A percentile compares a stretch with the other conserved stretches of the same genome.
Evolutionary conservation across 2,113 vertebrate species (phyloP).

Genomic region (Epinephelus fuscoguttatus): DNA sequence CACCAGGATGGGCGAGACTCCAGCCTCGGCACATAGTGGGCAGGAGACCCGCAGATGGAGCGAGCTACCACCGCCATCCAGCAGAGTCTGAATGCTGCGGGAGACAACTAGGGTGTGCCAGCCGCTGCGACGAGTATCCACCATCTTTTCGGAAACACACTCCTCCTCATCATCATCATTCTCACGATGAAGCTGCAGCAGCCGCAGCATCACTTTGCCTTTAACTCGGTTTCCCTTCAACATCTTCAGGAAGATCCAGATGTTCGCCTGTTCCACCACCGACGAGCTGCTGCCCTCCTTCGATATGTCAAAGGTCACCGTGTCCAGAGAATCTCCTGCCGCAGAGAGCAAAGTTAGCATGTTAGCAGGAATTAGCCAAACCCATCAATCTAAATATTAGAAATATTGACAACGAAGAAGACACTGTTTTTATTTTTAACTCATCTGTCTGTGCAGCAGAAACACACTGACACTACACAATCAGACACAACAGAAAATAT

Average conservation of each 20-base stretch:
- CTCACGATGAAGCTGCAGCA: constrained; percentile 82
- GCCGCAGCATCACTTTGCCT: constrained; percentile 90
- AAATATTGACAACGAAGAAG: no score
- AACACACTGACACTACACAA: no score
- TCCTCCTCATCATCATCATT: constrained; percentile 63
- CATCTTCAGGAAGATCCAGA: constrained; percentile 95
- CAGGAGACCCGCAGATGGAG: constrained; percentile 90
- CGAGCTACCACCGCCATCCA: constrained; percentile 84
- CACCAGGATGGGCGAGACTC: constrained; percentile 85
- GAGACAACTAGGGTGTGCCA: constrained; percentile 92
- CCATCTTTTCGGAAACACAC: constrained; percentile 90
- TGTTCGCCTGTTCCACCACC: constrained; percentile 91
- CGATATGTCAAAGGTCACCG: constrained; percentile 93
- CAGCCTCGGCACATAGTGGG: constrained; percentile 89
- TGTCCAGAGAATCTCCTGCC: constrained; percentile 82
- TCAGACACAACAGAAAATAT: no score
- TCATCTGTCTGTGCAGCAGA: no score
- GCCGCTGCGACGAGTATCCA: constrained; percentile 92
- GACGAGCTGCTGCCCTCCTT: constrained; percentile 88
- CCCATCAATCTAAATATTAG: background rate
- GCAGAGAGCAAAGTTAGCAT: constrained; percentile 40
- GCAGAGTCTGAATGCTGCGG: constrained; percentile 86
- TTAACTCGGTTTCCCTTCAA: constrained; percentile 88
- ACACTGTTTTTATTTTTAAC: no score
- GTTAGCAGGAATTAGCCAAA: constrained; percentile 5